Evolutionary conservation across 1,140 invertebrate species (phyloP).

Genomic region (Platorchestia sp.): DNA sequence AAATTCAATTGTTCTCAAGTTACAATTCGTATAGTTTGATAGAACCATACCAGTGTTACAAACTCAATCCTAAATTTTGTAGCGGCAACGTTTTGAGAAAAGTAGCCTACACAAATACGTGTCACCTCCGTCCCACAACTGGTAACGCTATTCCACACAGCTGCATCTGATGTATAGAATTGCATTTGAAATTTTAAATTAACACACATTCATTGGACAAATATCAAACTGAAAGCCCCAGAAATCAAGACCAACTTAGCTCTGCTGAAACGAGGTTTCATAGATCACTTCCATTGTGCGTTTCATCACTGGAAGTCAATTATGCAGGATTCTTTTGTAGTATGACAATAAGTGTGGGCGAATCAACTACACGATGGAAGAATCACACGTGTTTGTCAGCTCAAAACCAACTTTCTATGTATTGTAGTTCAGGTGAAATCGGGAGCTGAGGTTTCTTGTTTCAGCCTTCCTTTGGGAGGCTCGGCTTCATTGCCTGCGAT

Average conservation of each 20-base stretch:
- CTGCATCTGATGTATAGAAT: neutral
- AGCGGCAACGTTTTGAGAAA: no score
- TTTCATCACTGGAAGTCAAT: neutral
- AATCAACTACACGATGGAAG: neutral
- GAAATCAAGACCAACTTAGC: neutral
- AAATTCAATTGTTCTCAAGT: no score
- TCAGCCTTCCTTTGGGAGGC: neutral
- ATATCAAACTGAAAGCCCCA: neutral
- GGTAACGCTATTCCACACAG: neutral
- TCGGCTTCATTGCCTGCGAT: conserved; percentile 24
- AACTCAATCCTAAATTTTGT: no score
- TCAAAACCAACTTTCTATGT: neutral
- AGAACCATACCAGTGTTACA: no score
- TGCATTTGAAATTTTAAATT: neutral
- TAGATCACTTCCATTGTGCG: neutral
- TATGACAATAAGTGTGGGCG: neutral
- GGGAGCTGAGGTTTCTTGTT: neutral
- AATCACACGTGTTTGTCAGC: no score
- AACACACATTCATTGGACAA: neutral
- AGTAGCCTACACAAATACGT: no score
- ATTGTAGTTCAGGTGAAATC: neutral
- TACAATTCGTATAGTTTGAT: no score
- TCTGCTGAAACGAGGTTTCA: neutral
- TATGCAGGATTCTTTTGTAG: neutral
- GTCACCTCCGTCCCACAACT: neutral